These are phyloP conservation scores for Ganaspis brasiliensis DNA, from an alignment of 2,888 invertebrate genomes.

Conservation along the genomic window DNA sequence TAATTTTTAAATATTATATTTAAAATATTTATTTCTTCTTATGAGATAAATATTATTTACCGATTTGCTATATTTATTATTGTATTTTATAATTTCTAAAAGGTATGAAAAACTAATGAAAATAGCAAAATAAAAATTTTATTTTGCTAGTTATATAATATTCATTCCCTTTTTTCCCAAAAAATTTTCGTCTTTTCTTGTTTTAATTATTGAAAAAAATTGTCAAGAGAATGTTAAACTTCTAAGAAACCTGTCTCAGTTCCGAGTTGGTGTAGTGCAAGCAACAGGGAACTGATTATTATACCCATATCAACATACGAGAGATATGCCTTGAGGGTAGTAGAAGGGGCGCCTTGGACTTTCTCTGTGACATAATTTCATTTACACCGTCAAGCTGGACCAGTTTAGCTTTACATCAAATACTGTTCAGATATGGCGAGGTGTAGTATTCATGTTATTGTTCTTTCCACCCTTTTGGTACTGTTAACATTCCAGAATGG, in stretches of 20 bases:
- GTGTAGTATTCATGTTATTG: constrained; percentile 59
- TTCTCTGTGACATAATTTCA: constrained; percentile 77
- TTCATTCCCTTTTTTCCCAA: background rate
- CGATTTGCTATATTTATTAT: too few species aligned
- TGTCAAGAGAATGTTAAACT: constrained; percentile 5
- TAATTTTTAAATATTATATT: too few species aligned
- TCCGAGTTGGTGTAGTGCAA: background rate
- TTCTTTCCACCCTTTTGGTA: constrained; percentile 63
- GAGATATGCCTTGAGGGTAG: constrained; percentile 54
- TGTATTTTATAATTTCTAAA: too few species aligned
- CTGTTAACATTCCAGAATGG: background rate
- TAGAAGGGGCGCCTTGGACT: constrained; percentile 64
- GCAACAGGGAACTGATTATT: constrained; percentile 5
- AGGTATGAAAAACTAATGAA: too few species aligned
- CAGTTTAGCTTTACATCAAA: constrained; percentile 76
- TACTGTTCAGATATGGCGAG: constrained; percentile 74
- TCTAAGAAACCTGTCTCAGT: constrained; percentile 21
- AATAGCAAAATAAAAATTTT: too few species aligned
- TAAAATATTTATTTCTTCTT: too few species aligned
- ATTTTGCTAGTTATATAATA: too few species aligned
- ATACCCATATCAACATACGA: constrained; percentile 62
- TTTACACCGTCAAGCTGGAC: constrained; percentile 69
- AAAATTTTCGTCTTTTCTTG: background rate
- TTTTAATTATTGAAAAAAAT: background rate
- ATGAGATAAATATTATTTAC: too few species aligned